Conservation (phyloP, 1,140 invertebrate species). For the Nephila pilipes region DNA sequence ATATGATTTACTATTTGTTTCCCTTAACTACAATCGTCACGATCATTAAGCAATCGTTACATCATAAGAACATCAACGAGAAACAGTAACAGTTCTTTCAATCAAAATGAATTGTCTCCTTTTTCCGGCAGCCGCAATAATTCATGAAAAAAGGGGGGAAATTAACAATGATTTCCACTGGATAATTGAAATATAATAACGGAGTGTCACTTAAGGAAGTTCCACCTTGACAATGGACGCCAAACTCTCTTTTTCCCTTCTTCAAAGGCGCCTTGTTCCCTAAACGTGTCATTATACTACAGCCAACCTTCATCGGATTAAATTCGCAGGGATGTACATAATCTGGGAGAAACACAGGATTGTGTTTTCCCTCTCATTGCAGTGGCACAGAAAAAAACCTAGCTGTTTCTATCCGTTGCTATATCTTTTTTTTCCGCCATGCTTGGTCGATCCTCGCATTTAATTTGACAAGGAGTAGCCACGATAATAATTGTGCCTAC, state of each 20-base stretch:
- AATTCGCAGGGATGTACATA: neutral
- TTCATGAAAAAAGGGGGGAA: neutral
- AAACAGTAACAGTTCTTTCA: neutral
- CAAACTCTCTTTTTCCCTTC: neutral
- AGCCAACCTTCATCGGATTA: conserved; percentile 58
- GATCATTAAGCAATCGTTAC: no score
- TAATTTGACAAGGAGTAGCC: conserved; percentile 49
- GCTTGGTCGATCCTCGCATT: conserved; percentile 33
- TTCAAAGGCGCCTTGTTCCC: conserved; percentile 50
- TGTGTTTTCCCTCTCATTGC: neutral
- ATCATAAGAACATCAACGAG: no score
- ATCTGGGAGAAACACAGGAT: neutral
- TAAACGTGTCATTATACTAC: conserved; percentile 66
- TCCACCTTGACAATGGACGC: conserved; percentile 17
- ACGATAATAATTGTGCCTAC: neutral
- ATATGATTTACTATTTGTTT: no score
- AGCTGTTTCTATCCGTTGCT: conserved; percentile 37
- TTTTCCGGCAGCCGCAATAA: neutral
- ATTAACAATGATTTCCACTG: neutral
- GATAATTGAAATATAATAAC: conserved; percentile 70
- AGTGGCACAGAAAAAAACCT: conserved; percentile 15
- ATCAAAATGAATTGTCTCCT: neutral
- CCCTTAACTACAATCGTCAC: no score
- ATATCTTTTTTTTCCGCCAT: conserved; percentile 7
- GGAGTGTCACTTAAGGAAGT: conserved; percentile 51